A percentile compares a stretch with the other conserved stretches of the same genome.
phyloP scores from a whole-genome alignment of 2,888 invertebrate genomes.

The Nemotelus pantherinus region DNA sequence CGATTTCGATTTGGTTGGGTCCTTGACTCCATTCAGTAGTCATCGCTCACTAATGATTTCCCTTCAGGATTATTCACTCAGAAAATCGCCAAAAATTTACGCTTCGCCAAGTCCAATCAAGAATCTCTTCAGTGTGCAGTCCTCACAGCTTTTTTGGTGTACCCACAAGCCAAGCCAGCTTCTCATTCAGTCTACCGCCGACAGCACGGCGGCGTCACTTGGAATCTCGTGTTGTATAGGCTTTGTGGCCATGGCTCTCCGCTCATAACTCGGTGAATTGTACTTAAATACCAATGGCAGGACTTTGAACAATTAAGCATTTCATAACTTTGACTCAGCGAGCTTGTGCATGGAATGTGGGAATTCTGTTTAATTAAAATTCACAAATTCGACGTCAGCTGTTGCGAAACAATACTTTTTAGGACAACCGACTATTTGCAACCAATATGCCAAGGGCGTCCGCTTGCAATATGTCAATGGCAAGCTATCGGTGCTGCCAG shows the following conservation, averaged over 20 bases:
- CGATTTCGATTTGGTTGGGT: slow-evolving; percentile 25
- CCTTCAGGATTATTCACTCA: slow-evolving; percentile 37
- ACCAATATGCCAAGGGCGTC: neutral
- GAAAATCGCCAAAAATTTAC: slow-evolving; percentile 44
- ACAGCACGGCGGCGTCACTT: neutral
- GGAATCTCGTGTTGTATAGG: no score
- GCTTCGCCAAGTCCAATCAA: slow-evolving; percentile 33
- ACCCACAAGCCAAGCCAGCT: no score
- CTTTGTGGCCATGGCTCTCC: no score
- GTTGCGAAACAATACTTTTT: slow-evolving; percentile 24
- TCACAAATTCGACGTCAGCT: slow-evolving; percentile 42
- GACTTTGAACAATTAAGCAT: slow-evolving; percentile 36
- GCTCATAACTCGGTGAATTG: neutral
- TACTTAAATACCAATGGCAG: slow-evolving; percentile 39
- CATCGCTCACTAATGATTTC: slow-evolving; percentile 42
- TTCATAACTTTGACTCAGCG: slow-evolving; percentile 39
- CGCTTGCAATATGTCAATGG: neutral
- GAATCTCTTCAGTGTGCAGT: slow-evolving; percentile 26
- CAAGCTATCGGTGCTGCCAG: neutral
- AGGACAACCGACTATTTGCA: slow-evolving; percentile 13
- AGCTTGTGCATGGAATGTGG: slow-evolving; percentile 13
- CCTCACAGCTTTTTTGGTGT: neutral
- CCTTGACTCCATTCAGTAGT: slow-evolving; percentile 1
- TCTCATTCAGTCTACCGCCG: neutral
- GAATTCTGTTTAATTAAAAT: slow-evolving; percentile 43